Conservation (phyloP, 2,888 invertebrate species). For the Cerceris rybyensis region DNA sequence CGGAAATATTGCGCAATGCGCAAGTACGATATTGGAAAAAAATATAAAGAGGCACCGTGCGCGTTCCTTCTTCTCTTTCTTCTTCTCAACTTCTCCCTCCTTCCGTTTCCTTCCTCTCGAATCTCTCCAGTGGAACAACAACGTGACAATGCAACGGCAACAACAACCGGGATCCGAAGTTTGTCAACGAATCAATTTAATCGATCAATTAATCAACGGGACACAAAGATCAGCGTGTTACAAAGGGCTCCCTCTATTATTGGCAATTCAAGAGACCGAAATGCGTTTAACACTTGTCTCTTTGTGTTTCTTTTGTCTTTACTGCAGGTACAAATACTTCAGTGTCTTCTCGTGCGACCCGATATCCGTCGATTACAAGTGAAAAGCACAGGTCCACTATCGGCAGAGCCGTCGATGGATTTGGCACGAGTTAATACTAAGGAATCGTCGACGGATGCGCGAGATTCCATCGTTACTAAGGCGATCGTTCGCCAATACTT, state of each 20-base stretch:
- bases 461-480: constrained; percentile 35
- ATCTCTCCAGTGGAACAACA: background rate
- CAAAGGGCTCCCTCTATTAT: background rate
- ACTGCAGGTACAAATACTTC: constrained; percentile 19
- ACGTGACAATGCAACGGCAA: background rate
- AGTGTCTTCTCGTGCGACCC: constrained; percentile 6
- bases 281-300: too few relatives aligned
- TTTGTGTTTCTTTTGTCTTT: too few relatives aligned
- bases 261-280: background rate
- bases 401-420: constrained; percentile 31
- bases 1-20: constrained; percentile 60
- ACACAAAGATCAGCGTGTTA: background rate
- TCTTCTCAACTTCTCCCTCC: background rate
- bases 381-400: constrained; percentile 13
- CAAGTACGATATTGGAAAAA: constrained; percentile 40
- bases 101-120: background rate
- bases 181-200: background rate
- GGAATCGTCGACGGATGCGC: constrained; percentile 28
- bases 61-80: background rate
- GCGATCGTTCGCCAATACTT: background rate
- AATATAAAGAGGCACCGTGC: constrained; percentile 16
- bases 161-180: background rate
- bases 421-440: constrained; percentile 67
- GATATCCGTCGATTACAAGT: constrained; percentile 17
- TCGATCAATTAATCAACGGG: background rate